These are phyloP conservation scores for Unio delphinus DNA, from an alignment of 2,888 invertebrate species.

Conservation along the genomic window DNA sequence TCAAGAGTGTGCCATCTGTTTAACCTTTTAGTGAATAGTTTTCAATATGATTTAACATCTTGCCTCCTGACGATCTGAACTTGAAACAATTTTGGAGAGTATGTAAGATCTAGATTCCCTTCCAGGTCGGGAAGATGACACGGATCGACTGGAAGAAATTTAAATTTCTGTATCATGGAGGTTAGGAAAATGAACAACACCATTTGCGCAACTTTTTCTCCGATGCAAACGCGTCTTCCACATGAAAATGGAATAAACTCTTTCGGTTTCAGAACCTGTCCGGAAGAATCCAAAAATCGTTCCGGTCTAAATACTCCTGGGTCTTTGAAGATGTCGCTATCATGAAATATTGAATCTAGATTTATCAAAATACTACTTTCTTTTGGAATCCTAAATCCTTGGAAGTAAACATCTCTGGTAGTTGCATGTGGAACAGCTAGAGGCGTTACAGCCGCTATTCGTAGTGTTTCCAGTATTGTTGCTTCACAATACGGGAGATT, in stretches of 20 bases:
- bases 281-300: constrained; percentile 1
- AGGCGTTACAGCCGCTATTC: not conserved
- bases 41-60: not conserved
- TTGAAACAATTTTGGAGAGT: not conserved
- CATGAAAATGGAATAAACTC: constrained; percentile 3
- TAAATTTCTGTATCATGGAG: constrained; percentile 6
- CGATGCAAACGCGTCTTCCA: constrained; percentile 7
- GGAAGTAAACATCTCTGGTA: not conserved
- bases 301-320: constrained; percentile 1
- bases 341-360: not conserved
- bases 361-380: not conserved
- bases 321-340: not conserved
- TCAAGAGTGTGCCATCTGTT: too few species aligned
- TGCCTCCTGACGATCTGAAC: not conserved
- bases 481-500: constrained; percentile 2
- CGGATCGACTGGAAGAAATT: not conserved
- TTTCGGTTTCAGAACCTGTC: not conserved
- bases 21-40: too few species aligned
- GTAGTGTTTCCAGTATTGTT: not conserved
- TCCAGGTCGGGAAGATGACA: not conserved
- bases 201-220: constrained; percentile 7
- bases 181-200: constrained; percentile 13
- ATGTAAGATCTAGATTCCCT: not conserved
- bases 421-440: constrained; percentile 1
- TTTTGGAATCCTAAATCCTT: constrained; percentile 1